Conservation (phyloP, 1,140 invertebrate species). For the Oryctes rhinoceros region DNA sequence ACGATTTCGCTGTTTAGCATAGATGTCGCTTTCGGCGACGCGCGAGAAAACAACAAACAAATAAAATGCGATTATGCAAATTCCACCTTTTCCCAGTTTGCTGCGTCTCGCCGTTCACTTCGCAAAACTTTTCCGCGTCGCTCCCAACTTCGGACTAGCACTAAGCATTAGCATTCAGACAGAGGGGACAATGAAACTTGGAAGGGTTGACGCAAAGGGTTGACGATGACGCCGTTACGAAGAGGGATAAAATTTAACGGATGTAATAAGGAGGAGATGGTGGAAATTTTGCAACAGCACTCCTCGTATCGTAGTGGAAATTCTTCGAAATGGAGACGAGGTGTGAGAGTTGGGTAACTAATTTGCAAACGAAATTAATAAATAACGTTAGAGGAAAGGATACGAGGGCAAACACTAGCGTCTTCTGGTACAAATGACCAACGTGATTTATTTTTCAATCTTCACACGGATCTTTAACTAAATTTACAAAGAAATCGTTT, state of each 20-base stretch:
- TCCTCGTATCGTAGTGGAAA: not conserved
- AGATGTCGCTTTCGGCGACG: constrained; percentile 21
- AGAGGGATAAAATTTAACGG: not conserved
- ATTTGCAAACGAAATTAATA: constrained; percentile 35
- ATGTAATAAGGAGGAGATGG: not conserved
- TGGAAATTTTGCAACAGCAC: not conserved
- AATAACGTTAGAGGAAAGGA: not conserved
- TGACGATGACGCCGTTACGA: not conserved
- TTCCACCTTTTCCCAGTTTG: not conserved
- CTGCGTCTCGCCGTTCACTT: not conserved
- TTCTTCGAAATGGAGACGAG: not conserved
- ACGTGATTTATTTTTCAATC: no score
- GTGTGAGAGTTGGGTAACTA: not conserved
- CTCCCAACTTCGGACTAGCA: not conserved
- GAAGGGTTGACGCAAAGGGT: not conserved
- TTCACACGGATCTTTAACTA: no score
- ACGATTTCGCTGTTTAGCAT: constrained; percentile 27
- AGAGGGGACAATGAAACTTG: not conserved
- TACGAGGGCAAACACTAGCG: not conserved
- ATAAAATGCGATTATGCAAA: constrained; percentile 36
- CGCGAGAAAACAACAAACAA: constrained; percentile 37
- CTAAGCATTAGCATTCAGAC: not conserved
- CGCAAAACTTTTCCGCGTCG: constrained; percentile 4
- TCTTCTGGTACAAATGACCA: no score
- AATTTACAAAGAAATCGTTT: no score